These are phyloP conservation scores for Limnephilus rhombicus DNA, from an alignment of 2,888 invertebrate species.

Conservation along the genomic window DNA sequence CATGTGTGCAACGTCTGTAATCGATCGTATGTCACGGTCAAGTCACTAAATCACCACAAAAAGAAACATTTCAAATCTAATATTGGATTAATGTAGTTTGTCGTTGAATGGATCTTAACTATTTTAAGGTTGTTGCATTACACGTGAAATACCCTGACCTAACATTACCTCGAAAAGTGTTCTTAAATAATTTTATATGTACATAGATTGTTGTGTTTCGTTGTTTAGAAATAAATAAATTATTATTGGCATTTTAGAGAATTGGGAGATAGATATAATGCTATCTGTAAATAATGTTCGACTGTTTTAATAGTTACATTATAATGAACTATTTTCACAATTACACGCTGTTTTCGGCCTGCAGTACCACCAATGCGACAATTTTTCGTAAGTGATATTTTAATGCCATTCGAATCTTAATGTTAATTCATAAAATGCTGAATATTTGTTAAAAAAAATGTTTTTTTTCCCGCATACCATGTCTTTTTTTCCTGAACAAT, in stretches of 20 bases:
- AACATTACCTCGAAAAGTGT: neutral
- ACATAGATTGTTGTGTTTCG: neutral
- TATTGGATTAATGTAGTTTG: neutral
- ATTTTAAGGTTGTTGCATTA: neutral
- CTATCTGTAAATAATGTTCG: neutral
- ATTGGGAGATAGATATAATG: neutral
- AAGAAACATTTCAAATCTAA: slow-evolving; percentile 49
- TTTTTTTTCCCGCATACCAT: no score
- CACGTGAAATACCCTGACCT: no score
- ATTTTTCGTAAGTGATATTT: no score
- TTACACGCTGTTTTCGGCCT: neutral
- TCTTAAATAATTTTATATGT: neutral
- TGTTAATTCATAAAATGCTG: no score
- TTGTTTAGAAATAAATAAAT: neutral
- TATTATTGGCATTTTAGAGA: neutral
- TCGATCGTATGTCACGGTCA: slow-evolving; percentile 49
- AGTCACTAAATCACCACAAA: slow-evolving; percentile 53
- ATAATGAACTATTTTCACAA: neutral
- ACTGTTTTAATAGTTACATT: neutral
- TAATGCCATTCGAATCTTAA: no score
- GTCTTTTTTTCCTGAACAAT: no score
- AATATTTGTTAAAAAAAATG: no score
- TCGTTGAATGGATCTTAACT: neutral
- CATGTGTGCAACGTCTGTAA: slow-evolving; percentile 41
- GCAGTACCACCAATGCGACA: no score